Conservation (phyloP, 2,797 vertebrate genomes). For the Enteromius unitaeniatus region DNA sequence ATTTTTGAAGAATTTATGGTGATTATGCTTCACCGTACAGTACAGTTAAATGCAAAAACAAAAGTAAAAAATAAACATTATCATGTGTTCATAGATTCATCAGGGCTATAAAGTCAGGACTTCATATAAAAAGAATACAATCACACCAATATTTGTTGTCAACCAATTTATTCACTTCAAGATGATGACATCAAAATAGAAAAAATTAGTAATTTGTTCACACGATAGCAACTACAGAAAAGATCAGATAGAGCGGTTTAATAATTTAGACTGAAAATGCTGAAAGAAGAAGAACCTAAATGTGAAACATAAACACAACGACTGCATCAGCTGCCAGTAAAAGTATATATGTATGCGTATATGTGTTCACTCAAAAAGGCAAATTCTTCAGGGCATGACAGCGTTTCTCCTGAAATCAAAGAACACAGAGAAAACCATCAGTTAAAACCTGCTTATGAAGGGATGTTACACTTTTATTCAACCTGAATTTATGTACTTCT, state of each 20-base stretch:
- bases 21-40: neutral
- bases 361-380: neutral
- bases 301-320: neutral
- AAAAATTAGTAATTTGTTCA: neutral
- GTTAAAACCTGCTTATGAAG: neutral
- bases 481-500: neutral
- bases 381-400: constrained; percentile 25
- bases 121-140: constrained; percentile 1
- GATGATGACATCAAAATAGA: neutral
- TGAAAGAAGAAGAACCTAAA: neutral
- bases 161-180: neutral
- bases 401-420: constrained; percentile 42
- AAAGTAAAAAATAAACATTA: neutral
- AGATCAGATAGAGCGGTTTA: neutral
- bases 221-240: neutral
- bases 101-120: neutral
- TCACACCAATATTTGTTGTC: neutral
- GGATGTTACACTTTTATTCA: neutral
- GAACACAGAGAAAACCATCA: constrained; percentile 35
- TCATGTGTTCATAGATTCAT: neutral
- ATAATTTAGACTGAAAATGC: neutral
- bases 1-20: neutral
- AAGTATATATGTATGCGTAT: neutral
- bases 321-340: neutral
- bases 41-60: neutral